Conservation (phyloP, 1,140 invertebrate genomes). For the Mizuhopecten yessoensis region DNA sequence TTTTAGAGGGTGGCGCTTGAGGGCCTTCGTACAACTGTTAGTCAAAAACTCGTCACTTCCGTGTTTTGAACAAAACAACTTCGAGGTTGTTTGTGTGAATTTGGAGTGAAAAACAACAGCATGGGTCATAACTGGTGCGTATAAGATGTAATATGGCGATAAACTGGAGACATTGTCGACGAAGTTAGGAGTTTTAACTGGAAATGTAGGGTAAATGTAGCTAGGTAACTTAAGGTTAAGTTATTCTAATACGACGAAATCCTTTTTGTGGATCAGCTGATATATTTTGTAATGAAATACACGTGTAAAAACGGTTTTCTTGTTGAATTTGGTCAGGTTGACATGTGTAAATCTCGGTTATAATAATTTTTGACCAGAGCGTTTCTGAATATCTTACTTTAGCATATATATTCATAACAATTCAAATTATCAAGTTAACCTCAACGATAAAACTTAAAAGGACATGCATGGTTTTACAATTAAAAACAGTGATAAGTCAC, state of each 20-base stretch:
- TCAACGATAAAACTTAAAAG: too few species aligned
- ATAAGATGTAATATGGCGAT: not conserved
- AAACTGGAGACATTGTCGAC: not conserved
- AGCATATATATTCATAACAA: too few species aligned
- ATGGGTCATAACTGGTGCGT: not conserved
- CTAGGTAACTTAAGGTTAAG: too few species aligned
- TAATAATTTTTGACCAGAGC: too few species aligned
- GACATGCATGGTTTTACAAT: too few species aligned
- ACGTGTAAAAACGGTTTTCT: not conserved
- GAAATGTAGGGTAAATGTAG: not conserved
- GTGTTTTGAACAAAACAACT: conserved; percentile 39
- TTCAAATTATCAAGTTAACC: too few species aligned
- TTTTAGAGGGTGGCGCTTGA: not conserved
- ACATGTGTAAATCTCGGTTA: too few species aligned
- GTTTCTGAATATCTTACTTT: too few species aligned
- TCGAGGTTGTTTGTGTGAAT: conserved; percentile 33
- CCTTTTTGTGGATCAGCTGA: not conserved
- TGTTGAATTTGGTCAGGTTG: too few species aligned
- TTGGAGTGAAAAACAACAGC: conserved; percentile 1
- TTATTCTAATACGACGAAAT: not conserved
- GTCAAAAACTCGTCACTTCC: conserved; percentile 6
- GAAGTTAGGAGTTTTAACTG: not conserved
- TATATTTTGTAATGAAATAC: not conserved
- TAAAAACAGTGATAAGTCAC: too few species aligned
- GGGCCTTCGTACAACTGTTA: not conserved